Evolutionary conservation across 2,888 invertebrate genomes (phyloP), one percentile per base, ranked within the genome.

Genomic region (Portevinia maculata): DNA sequence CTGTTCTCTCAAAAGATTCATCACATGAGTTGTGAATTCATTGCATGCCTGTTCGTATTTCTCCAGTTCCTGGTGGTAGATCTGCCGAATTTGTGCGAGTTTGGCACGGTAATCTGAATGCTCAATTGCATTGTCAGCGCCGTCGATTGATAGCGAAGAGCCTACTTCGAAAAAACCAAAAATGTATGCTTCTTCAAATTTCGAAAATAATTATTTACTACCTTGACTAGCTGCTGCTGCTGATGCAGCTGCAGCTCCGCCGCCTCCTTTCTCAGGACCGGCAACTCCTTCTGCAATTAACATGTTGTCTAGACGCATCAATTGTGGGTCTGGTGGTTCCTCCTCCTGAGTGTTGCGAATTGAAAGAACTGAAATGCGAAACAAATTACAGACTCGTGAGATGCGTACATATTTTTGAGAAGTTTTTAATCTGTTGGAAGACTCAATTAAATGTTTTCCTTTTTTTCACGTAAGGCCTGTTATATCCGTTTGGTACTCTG

Each of bases 41-140:
- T 98, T 98, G 92, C 99, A 99, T n/a, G 99, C 99, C 93, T 99
- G 99, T 92, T 99, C 99, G 90, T 99, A 99, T 93, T 99, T 99
- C 92, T 99, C 98, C 89, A 99, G 92, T 92, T 99, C 99, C 92
- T 98, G 98, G 91, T 99, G 99, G 92, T 99, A 99, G 88, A 99
- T 99, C 92, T 98, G 97, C 83, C 99, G 94, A 90, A 99, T 99
- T 92, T 99, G 99, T 11, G 98, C 97, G 88, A 99, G 93, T 92
- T 99, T 99, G 87, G 98, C 98, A 88, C 99, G 94, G 92, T 99
- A 99, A 92, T 99, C 99, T 81, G 99, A 98, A 92, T 99, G 99
- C 92, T 99, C 99, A 90, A 98, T 98, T 87, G 98, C 98, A 91
- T 98, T 98, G 91, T 98, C 98, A 85, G 96, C 94, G 0, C 90